These are phyloP conservation scores for Ceratina calcarata DNA, from an alignment of 1,140 invertebrate species.

Conservation along the genomic window DNA sequence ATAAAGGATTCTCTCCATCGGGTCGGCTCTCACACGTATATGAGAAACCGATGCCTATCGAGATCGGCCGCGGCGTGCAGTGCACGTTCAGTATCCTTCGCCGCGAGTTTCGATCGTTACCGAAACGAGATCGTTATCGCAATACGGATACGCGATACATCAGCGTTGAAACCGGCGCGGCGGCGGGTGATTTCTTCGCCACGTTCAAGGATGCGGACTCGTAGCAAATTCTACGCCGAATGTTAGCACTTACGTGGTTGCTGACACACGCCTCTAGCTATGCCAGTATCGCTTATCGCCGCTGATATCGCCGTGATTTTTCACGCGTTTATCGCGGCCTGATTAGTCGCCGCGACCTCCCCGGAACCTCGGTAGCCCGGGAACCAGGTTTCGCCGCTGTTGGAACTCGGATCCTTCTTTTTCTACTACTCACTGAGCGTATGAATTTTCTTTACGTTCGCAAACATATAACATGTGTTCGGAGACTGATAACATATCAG, in stretches of 20 bases:
- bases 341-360: slow-evolving; percentile 1
- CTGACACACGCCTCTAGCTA: not conserved
- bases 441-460: not conserved
- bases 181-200: slow-evolving; percentile 49
- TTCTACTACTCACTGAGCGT: not conserved
- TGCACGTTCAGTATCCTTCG: slow-evolving; percentile 29
- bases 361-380: not conserved
- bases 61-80: not conserved
- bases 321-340: slow-evolving; percentile 5
- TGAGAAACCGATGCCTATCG: slow-evolving; percentile 53
- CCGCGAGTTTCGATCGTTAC: slow-evolving; percentile 62
- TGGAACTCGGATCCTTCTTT: not conserved
- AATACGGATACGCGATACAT: slow-evolving; percentile 75
- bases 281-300: slow-evolving; percentile 11
- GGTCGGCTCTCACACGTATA: slow-evolving; percentile 40
- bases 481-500: too few species aligned
- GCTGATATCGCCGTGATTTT: slow-evolving; percentile 25
- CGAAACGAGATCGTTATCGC: slow-evolving; percentile 73
- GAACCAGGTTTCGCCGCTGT: not conserved
- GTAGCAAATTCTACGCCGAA: slow-evolving; percentile 49
- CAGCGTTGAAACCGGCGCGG: slow-evolving; percentile 42
- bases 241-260: not conserved
- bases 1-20: slow-evolving; percentile 30
- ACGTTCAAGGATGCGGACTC: slow-evolving; percentile 58
- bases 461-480: too few species aligned